Evolutionary conservation across 1,140 invertebrate species (phyloP).

Genomic region (Lordiphosa clarofinis): DNA sequence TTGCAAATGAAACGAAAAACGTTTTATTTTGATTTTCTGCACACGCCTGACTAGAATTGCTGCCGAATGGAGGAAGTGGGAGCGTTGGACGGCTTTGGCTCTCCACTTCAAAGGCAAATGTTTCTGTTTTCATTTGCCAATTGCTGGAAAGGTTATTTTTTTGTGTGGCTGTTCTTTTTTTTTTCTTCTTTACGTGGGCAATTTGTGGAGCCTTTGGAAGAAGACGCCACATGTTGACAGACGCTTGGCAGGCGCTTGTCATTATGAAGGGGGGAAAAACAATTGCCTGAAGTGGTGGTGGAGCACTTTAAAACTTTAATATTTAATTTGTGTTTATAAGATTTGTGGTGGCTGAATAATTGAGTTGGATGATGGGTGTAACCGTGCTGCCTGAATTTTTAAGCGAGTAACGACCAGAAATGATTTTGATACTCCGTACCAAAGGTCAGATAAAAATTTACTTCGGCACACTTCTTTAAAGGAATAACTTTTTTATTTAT

Average conservation of each 20-base stretch:
- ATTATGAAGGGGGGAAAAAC: slow-evolving; percentile 16
- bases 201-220: slow-evolving; percentile 32
- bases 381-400: too few relatives aligned
- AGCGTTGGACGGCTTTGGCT: background rate
- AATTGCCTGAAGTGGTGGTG: slow-evolving; percentile 5
- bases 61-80: background rate
- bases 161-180: background rate
- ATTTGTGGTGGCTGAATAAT: too few relatives aligned
- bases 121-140: slow-evolving; percentile 48
- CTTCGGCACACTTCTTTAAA: too few relatives aligned
- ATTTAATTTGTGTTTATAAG: slow-evolving; percentile 14
- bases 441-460: too few relatives aligned
- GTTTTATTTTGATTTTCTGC: slow-evolving; percentile 74
- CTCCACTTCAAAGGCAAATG: slow-evolving; percentile 59
- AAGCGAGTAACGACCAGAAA: too few relatives aligned
- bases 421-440: too few relatives aligned
- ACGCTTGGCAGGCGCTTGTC: slow-evolving; percentile 40
- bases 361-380: too few relatives aligned
- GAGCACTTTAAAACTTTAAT: slow-evolving; percentile 8
- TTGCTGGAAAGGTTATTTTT: slow-evolving; percentile 17
- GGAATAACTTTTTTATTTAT: too few relatives aligned
- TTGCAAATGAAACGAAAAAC: slow-evolving; percentile 73
- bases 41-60: slow-evolving; percentile 45
- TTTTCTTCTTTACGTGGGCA: slow-evolving; percentile 41
- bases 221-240: slow-evolving; percentile 62